Evolutionary conservation across 2,888 invertebrate species (phyloP).

Genomic region (Celastrina argiolus): DNA sequence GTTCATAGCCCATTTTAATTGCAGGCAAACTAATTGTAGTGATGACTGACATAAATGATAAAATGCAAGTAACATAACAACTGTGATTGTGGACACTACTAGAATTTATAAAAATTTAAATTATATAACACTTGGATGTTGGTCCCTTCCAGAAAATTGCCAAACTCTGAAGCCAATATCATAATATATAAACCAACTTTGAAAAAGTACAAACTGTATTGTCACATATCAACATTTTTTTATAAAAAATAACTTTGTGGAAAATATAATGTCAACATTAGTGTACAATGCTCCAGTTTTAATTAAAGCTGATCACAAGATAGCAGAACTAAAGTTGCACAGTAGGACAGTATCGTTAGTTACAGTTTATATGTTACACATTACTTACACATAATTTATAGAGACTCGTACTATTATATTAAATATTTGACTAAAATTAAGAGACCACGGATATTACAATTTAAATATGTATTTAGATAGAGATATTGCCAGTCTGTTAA

Average conservation of each 20-base stretch:
- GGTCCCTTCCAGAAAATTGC: slow-evolving; percentile 72
- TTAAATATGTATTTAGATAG: slow-evolving; percentile 74
- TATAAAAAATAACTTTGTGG: slow-evolving; percentile 74
- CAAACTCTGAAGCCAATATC: slow-evolving; percentile 54
- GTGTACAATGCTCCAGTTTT: slow-evolving; percentile 70
- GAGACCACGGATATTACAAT: slow-evolving; percentile 74
- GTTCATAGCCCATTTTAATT: slow-evolving; percentile 68
- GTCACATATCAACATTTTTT: slow-evolving; percentile 69
- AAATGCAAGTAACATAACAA: slow-evolving; percentile 55
- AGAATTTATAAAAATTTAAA: slow-evolving; percentile 42
- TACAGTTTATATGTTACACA: slow-evolving; percentile 67
- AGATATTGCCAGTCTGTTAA: slow-evolving; percentile 77
- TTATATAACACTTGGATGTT: slow-evolving; percentile 56
- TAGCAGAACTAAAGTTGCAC: slow-evolving; percentile 74
- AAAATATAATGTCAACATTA: slow-evolving; percentile 61
- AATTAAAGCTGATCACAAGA: slow-evolving; percentile 75
- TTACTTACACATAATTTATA: slow-evolving; percentile 67
- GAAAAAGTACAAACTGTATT: slow-evolving; percentile 69
- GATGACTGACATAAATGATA: slow-evolving; percentile 54
- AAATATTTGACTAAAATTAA: slow-evolving; percentile 76
- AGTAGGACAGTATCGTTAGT: slow-evolving; percentile 67
- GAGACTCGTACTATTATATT: slow-evolving; percentile 77
- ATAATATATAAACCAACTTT: slow-evolving; percentile 50
- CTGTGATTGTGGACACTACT: slow-evolving; percentile 44
- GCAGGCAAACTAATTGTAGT: slow-evolving; percentile 44